Evolutionary conservation across 23 tunicate genomes (phyloP), one percentile per base, ranked within the genome.

Genomic region (Halocynthia roretzi): DNA sequence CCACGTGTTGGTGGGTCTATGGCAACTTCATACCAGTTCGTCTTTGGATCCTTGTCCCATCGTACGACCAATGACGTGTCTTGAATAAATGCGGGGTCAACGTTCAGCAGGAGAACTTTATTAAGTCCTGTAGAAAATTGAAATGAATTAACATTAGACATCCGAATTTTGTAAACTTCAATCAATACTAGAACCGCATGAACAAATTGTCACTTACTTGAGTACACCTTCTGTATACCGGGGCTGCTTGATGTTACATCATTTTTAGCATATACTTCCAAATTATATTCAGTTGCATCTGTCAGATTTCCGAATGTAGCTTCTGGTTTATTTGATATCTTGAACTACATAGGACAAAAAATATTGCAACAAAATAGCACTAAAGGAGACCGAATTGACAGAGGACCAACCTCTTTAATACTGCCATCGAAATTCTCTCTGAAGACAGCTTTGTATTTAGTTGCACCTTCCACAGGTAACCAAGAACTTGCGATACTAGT

Each of bases 391-490:
- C n/a, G 20, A 49, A 19, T 72, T 12, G 62, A 2, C 77, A 72
- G 18, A 14, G 12, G 14, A 12, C 12, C 4, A 22, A 48, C 31
- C 49, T 50, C 62, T 15, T 51, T 51, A 51, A 52, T 22, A 49
- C 21, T 51, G 15, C 8, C 18, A 71, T 51, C 70, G 21, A n/a
- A 31, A 14, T 67, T 21, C 71, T 67, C 19, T 21, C 62, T 52
- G 51, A 85, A 54, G 0, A 82, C 75, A n/a, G 85, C 80, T n/a
- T 65, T 56, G 67, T 92, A 92, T 7, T 22, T 51, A 48, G 53
- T 51, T 8, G 88, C 98, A 23, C 87, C 92, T 61, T 67, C 72
- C 6, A 92, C 98, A 54, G 98, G 92, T 54, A 60, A 69, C 98
- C 98, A 92, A 31, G 75, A 48, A 6, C 76, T 79, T 40, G 70